Percentiles rank a stretch among this genome's conserved stretches.
phyloP scores from a whole-genome alignment of 2,888 invertebrate species.

The Prostheceraeus crozeri region DNA sequence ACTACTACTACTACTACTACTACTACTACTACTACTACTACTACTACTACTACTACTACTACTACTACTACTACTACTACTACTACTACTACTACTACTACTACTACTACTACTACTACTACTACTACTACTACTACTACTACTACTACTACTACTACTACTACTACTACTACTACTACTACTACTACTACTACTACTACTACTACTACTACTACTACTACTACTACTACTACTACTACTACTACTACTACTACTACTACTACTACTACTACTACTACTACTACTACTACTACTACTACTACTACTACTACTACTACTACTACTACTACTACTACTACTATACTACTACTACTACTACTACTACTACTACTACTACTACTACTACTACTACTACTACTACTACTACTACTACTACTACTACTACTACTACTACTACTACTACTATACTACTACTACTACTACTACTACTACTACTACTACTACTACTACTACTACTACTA shows the following conservation, averaged over 20 bases:
- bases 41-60: conserved; percentile 1
- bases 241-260: conserved; percentile 4
- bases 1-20: conserved; percentile 4
- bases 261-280: conserved; percentile 1
- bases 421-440: too few species aligned
- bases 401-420: too few species aligned
- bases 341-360: too few species aligned
- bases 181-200: conserved; percentile 4
- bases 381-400: conserved; percentile 8
- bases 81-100: conserved; percentile 1
- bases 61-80: conserved; percentile 4
- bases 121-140: conserved; percentile 4
- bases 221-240: conserved; percentile 1
- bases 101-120: conserved; percentile 1
- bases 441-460: too few species aligned
- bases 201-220: conserved; percentile 1
- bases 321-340: too few species aligned
- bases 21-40: conserved; percentile 1
- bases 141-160: conserved; percentile 1
- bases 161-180: conserved; percentile 1
- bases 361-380: too few species aligned
- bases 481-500: too few species aligned
- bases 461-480: too few species aligned
- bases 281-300: conserved; percentile 4
- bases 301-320: conserved; percentile 8